These are phyloP conservation scores for Drosophila ercepeae DNA, from an alignment of 1,140 invertebrate species.

Conservation along the genomic window DNA sequence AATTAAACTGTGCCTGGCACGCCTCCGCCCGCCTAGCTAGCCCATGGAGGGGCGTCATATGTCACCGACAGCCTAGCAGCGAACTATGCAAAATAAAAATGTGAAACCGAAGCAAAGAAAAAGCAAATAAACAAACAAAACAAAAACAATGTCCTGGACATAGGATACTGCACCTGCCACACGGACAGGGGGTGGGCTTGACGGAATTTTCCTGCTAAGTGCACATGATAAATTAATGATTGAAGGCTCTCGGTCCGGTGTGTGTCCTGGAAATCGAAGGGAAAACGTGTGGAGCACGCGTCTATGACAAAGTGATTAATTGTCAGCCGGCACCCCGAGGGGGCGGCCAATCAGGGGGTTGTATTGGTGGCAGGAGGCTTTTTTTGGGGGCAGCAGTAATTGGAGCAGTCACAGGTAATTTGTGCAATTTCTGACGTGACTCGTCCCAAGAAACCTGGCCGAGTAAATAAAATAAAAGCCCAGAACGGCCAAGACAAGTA, in stretches of 20 bases:
- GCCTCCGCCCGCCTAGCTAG: conserved; percentile 7
- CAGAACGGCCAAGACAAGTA: not conserved
- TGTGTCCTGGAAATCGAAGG: conserved; percentile 9
- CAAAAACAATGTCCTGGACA: conserved; percentile 14
- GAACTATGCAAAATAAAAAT: conserved; percentile 42
- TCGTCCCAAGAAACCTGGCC: conserved; percentile 23
- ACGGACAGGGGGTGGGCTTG: conserved; percentile 27
- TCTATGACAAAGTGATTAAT: conserved; percentile 73
- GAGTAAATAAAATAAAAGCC: conserved; percentile 15
- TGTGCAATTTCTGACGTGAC: conserved; percentile 48
- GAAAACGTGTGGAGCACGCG: conserved; percentile 4
- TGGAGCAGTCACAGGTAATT: conserved; percentile 45
- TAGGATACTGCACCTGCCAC: conserved; percentile 50
- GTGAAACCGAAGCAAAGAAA: conserved; percentile 34
- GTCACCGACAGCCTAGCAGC: conserved; percentile 18
- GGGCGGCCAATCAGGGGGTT: not conserved
- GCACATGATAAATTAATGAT: conserved; percentile 77
- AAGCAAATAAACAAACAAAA: conserved; percentile 38
- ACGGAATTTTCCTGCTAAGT: conserved; percentile 71
- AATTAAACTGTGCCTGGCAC: conserved; percentile 46
- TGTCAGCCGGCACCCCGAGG: conserved; percentile 34
- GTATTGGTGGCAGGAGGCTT: not conserved
- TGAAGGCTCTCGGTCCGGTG: conserved; percentile 22
- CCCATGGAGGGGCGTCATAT: conserved; percentile 35
- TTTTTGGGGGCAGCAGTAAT: conserved; percentile 14